Evolutionary conservation across 2,888 invertebrate species (phyloP), one percentile per base, ranked within the genome.

Genomic region (Synergus japonicus): DNA sequence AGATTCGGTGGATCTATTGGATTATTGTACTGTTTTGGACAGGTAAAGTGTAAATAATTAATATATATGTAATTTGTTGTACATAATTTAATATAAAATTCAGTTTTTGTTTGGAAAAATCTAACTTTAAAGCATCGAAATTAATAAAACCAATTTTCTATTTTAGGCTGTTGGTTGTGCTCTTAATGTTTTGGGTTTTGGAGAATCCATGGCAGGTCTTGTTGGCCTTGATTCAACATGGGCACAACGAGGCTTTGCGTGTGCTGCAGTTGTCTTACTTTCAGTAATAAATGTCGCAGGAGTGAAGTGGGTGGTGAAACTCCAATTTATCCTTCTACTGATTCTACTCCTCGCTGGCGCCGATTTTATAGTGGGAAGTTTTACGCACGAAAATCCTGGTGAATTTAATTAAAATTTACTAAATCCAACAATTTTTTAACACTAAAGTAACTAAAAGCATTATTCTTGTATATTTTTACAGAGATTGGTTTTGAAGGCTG

Each of bases 221-320:
- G 95, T 98, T 46, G 95, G 95, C 12, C 93, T 95, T 15, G 94
- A 95, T 54, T 95, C 94, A 79, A 94, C 94, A 81, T 97, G 97
- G 97, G 96, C 97, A 9, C 96, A 97, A 73, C 94, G 97, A 88
- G 96, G 96, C 4, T 97, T 99, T 91, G 98, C 98, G 10, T 95
- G 97, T 78, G 95, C 96, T 8, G 97, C 98, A 67, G 97, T 98
- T 1, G 92, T 98, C 67, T 93, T 98, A 58, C 93, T 99, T 22
- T 96, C 98, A 78, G 95, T 96, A 82, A 98, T 99, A 86, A 99
- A 99, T 93, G 94, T 98, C 64, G 98, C 98, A 43, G 99, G 99
- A 63, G 98, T 99, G 0, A 98, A 98, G 92, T 99, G 98, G 98
- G 98, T 99, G 43, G 96, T 99, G 79, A 97, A 99, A 90, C 93